Evolutionary conservation across 2,888 invertebrate species (phyloP).

Genomic region (Caenorhabditis sp.): DNA sequence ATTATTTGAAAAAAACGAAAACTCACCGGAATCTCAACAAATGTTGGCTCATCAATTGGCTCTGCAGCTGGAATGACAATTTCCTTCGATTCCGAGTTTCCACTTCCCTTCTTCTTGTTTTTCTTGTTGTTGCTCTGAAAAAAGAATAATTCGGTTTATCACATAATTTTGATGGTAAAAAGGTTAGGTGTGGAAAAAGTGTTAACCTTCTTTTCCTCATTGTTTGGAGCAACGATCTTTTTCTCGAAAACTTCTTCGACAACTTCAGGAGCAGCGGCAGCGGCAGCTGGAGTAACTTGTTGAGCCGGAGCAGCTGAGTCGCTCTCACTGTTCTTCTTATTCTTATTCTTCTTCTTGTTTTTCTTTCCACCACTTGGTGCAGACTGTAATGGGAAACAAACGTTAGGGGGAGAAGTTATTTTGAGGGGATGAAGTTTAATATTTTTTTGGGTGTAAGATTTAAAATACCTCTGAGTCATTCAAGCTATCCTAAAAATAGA

Average conservation of each 20-base stretch:
- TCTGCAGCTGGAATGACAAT: slow-evolving; percentile 11
- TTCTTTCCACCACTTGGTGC: neutral
- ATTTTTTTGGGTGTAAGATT: neutral
- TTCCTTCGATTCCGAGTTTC: slow-evolving; percentile 34
- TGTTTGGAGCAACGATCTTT: slow-evolving; percentile 24
- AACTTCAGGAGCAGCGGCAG: slow-evolving; percentile 18
- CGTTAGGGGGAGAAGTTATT: neutral
- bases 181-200: slow-evolving; percentile 2
- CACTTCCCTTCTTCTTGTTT: slow-evolving; percentile 39
- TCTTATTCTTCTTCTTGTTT: slow-evolving; percentile 43
- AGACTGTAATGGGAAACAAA: neutral
- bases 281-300: slow-evolving; percentile 5
- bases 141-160: neutral
- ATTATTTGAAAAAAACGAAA: neutral
- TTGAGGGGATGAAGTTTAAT: neutral
- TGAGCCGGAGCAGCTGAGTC: slow-evolving; percentile 6
- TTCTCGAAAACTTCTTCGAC: slow-evolving; percentile 39
- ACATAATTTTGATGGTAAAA: neutral
- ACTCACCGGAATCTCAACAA: slow-evolving; percentile 33
- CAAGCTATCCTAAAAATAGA: too few species aligned
- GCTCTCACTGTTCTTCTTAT: slow-evolving; percentile 33
- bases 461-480: too few species aligned
- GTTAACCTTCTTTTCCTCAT: slow-evolving; percentile 9
- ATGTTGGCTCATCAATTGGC: slow-evolving; percentile 14
- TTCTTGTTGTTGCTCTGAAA: slow-evolving; percentile 39